These are phyloP conservation scores for Onychostruthus taczanowskii DNA, from an alignment of 2,113 vertebrate species.

Conservation along the genomic window DNA sequence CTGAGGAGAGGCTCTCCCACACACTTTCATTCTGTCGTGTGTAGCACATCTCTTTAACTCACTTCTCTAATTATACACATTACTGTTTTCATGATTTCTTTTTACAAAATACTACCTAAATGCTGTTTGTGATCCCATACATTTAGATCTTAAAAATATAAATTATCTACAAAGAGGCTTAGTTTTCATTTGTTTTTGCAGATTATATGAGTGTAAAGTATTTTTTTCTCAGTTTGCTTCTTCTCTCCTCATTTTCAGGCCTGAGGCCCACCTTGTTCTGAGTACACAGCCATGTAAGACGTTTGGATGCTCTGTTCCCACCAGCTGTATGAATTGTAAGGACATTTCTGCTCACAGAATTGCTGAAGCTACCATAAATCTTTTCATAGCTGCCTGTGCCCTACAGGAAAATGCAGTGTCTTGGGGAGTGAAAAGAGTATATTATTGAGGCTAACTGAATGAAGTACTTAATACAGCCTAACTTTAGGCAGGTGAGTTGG, in stretches of 20 bases:
- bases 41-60: neutral
- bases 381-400: neutral
- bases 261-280: neutral
- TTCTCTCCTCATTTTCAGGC: constrained; percentile 18
- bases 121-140: neutral
- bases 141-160: neutral
- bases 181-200: neutral
- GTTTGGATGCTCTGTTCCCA: neutral
- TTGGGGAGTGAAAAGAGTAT: neutral
- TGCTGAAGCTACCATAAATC: neutral
- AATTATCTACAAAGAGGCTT: neutral
- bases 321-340: neutral
- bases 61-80: neutral
- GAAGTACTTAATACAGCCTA: neutral
- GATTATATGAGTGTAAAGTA: neutral
- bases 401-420: neutral
- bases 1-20: neutral
- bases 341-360: neutral
- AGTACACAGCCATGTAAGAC: neutral
- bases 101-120: neutral
- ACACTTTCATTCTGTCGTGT: neutral
- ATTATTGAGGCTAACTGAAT: neutral
- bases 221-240: neutral
- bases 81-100: neutral
- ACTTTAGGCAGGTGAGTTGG: neutral